Conservation (phyloP, 2,113 vertebrate genomes). For the Cyanocitta stelleri region DNA sequence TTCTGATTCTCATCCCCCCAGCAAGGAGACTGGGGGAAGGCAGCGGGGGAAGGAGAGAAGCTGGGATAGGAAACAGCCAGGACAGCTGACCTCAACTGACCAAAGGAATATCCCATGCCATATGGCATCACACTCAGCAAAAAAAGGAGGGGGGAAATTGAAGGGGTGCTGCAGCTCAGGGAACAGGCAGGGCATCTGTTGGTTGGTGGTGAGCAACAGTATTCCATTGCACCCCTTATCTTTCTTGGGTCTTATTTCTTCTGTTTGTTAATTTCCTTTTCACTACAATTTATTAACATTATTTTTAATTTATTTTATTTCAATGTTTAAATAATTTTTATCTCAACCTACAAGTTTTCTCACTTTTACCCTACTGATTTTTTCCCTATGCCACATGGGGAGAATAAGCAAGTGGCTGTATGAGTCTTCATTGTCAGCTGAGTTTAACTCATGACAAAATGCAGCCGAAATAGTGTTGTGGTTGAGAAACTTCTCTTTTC, state of each 20-base stretch:
- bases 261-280: background rate
- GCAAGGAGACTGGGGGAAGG: fast-evolving
- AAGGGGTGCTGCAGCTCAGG: fast-evolving
- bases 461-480: background rate
- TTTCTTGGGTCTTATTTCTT: background rate
- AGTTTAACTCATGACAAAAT: background rate
- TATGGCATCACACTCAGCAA: background rate
- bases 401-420: background rate
- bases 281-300: background rate
- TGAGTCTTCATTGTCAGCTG: background rate
- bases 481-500: background rate
- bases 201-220: fast-evolving
- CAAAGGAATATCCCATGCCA: background rate
- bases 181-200: fast-evolving
- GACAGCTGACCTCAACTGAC: background rate
- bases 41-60: background rate
- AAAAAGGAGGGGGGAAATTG: fast-evolving
- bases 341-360: background rate
- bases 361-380: background rate
- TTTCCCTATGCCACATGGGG: fast-evolving
- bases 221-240: background rate
- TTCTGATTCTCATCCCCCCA: background rate
- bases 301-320: background rate
- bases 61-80: fast-evolving
- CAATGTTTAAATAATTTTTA: background rate